Percentiles rank a stretch among this genome's conserved stretches.
Conservation (phyloP, 2,888 invertebrate species). For the Drymonia ruficornis region DNA sequence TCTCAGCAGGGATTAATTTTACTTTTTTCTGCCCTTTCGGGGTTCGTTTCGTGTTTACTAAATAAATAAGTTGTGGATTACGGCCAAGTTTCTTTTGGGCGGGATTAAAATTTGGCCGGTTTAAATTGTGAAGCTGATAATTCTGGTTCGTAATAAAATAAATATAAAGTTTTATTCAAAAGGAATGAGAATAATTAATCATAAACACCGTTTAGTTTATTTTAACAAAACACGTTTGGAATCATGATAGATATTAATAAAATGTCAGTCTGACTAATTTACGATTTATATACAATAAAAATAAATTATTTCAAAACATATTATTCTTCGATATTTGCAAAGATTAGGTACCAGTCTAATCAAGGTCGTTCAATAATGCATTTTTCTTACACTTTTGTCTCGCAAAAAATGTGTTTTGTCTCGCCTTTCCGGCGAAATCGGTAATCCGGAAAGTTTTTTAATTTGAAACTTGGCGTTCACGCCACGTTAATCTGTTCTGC, state of each 20-base stretch:
- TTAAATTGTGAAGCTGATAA: not conserved
- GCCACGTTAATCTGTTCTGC: slow-evolving; percentile 11
- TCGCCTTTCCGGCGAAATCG: slow-evolving; percentile 9
- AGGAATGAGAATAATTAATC: not conserved
- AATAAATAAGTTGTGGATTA: slow-evolving; percentile 21
- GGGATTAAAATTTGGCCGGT: slow-evolving; percentile 1
- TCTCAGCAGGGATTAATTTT: slow-evolving; percentile 28
- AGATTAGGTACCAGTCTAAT: not conserved
- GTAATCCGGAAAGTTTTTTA: slow-evolving; percentile 34
- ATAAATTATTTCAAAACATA: too few relatives aligned
- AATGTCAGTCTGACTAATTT: not conserved
- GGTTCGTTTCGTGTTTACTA: slow-evolving; percentile 19
- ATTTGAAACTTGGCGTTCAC: slow-evolving; percentile 30
- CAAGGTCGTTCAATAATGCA: not conserved
- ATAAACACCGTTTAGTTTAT: not conserved
- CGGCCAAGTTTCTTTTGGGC: slow-evolving; percentile 5
- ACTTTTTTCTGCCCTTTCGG: slow-evolving; percentile 24
- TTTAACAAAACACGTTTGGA: not conserved
- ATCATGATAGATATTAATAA: not conserved
- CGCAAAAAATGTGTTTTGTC: slow-evolving; percentile 10
- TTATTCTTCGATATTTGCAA: not conserved
- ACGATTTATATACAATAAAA: not conserved
- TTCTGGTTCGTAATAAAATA: too few relatives aligned
- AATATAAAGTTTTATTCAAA: too few relatives aligned
- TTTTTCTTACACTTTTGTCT: not conserved